These are phyloP conservation scores for Enteromius unitaeniatus DNA, from an alignment of 2,797 vertebrate genomes.

Conservation along the genomic window DNA sequence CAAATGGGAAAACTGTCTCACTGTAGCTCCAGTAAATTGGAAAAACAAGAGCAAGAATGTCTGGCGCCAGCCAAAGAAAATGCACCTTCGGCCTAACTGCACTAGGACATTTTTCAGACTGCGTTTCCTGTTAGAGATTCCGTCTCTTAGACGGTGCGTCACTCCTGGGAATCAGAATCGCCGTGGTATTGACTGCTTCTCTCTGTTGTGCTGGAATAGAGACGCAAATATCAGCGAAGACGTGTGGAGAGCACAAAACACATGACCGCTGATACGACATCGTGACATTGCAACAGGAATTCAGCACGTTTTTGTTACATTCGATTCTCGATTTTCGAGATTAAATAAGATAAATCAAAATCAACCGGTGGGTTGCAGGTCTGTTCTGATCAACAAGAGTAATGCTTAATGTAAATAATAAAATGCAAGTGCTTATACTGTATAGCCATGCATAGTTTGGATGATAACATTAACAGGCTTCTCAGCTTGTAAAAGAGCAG, in stretches of 20 bases:
- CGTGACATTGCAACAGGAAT: background rate
- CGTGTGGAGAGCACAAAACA: slow-evolving; percentile 24
- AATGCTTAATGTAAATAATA: background rate
- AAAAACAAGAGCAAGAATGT: slow-evolving; percentile 71
- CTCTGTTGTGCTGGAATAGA: slow-evolving; percentile 2
- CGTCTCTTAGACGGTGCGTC: slow-evolving; percentile 67
- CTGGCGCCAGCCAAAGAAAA: slow-evolving; percentile 68
- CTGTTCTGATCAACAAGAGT: background rate
- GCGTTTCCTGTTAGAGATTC: slow-evolving; percentile 68
- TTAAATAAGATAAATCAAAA: background rate
- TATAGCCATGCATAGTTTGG: background rate
- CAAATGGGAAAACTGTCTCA: slow-evolving; percentile 67
- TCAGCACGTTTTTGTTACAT: background rate
- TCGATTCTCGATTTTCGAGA: background rate
- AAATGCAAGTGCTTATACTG: background rate
- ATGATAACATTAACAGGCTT: background rate
- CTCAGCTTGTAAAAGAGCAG: background rate
- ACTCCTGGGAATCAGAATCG: slow-evolving; percentile 60
- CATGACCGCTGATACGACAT: background rate
- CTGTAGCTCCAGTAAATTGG: slow-evolving; percentile 64
- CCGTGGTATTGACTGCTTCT: slow-evolving; percentile 54
- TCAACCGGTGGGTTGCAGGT: background rate
- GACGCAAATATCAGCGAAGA: slow-evolving; percentile 11
- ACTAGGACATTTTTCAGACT: slow-evolving; percentile 66
- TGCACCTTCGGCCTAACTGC: slow-evolving; percentile 65